Base-by-base conservation (phyloP, 2,113 vertebrate species). In the Balaeniceps rex region DNA sequence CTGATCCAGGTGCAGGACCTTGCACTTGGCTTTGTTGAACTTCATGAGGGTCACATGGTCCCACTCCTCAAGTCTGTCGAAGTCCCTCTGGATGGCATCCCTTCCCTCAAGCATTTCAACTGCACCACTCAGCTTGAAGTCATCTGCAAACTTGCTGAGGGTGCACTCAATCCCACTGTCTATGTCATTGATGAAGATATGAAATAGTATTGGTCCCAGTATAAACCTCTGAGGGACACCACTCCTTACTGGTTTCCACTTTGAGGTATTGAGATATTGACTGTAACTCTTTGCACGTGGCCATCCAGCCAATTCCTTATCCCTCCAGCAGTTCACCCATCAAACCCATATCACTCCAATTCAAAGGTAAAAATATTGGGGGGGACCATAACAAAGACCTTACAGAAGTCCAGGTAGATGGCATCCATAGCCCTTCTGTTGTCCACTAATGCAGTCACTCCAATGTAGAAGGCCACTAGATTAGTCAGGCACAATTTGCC, bases 21-120 rank as follows among this genome's bases (percentile, higher is more conserved):
- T 40, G 8, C 5, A 33, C 51, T 31, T 54, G 34, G 9, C 15
- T 44, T 46, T 78, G 18, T 6, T 82, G 47, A 74, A 12, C 7
- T 51, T 63, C 22, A 34, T 2, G 3, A 72, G 8, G 11, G 3
- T 47, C 29, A 46, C 1, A 1, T 19, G 22, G 13, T 9, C 22
- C 9, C 15, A 25, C 11, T 25, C 16, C 47, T 78, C 14, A 34
- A n/a, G 11, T 5, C 19, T 82, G 12, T 31, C n/a, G 81, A 31
- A 8, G 42, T 52, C 14, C 4, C 6, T 68, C 29, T 74, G 33
- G 7, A 26, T 44, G 14, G 7, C 21, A 21, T 36, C 5, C 4
- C 17, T 54, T 79, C 28, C 17, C 7, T 75, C 26, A 49, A 42
- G 8, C 3, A 3, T 24, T 33, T 79, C 29, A 64, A 1, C 5